Conservation (phyloP, 2,888 invertebrate species). For the Masnerella sp. region DNA sequence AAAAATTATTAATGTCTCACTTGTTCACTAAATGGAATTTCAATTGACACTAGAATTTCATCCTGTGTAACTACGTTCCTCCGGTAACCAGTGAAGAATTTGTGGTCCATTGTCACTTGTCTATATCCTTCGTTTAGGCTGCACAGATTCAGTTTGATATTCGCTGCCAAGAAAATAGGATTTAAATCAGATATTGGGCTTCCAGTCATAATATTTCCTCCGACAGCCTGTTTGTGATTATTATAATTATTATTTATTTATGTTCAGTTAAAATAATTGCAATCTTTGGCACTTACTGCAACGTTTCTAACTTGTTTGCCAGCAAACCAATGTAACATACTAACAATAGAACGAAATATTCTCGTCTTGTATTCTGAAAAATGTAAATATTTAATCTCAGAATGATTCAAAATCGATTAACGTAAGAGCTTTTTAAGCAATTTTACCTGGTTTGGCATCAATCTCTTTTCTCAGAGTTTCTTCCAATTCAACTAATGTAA, state of each 20-base stretch:
- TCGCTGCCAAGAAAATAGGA: slow-evolving; percentile 91
- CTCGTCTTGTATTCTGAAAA: slow-evolving; percentile 79
- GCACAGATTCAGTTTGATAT: slow-evolving; percentile 82
- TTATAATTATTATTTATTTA: no score
- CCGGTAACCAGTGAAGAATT: slow-evolving; percentile 93
- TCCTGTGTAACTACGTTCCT: slow-evolving; percentile 85
- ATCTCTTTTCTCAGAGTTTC: slow-evolving; percentile 81
- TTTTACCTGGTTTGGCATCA: slow-evolving; percentile 76
- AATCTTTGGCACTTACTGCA: slow-evolving; percentile 85
- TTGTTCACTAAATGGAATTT: slow-evolving; percentile 84
- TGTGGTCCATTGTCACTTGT: slow-evolving; percentile 84
- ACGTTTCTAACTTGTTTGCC: slow-evolving; percentile 97
- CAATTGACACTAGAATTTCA: slow-evolving; percentile 89
- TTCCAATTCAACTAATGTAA: slow-evolving; percentile 87
- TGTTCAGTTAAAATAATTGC: no score
- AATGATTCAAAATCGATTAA: not conserved
- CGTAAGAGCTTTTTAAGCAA: not conserved
- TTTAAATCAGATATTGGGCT: slow-evolving; percentile 98
- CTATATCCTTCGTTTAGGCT: slow-evolving; percentile 80
- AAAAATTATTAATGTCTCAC: slow-evolving; percentile 26
- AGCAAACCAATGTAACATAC: slow-evolving; percentile 96
- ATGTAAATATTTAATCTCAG: no score
- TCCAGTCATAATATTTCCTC: slow-evolving; percentile 96
- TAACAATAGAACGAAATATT: slow-evolving; percentile 84
- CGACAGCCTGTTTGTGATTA: slow-evolving; percentile 89